phyloP scores from a whole-genome alignment of 2,888 invertebrate species.

The Cantharis flavilabris region DNA sequence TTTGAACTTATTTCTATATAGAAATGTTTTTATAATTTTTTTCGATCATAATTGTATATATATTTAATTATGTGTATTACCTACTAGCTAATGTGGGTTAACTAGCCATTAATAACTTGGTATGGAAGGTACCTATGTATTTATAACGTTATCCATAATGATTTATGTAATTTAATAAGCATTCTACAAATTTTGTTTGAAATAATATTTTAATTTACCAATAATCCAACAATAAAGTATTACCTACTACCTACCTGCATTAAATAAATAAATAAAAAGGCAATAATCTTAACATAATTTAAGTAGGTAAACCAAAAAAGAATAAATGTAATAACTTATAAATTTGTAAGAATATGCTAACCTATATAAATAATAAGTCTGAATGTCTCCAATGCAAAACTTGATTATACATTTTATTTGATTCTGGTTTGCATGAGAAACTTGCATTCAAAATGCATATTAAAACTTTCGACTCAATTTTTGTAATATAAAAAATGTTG shows the following conservation, averaged over 20 bases:
- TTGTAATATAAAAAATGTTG: not conserved
- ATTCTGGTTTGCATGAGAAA: not conserved
- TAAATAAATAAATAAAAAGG: slow-evolving; percentile 36
- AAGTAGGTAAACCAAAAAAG: slow-evolving; percentile 34
- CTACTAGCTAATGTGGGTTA: no score
- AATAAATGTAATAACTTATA: slow-evolving; percentile 30
- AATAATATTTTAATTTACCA: slow-evolving; percentile 2
- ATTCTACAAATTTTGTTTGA: not conserved
- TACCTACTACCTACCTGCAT: slow-evolving; percentile 10
- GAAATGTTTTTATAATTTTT: no score
- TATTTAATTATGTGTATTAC: no score
- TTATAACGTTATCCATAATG: not conserved
- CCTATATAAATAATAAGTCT: not conserved
- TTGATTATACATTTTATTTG: not conserved
- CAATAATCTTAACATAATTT: slow-evolving; percentile 41
- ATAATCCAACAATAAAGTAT: slow-evolving; percentile 1
- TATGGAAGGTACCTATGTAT: no score
- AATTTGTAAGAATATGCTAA: slow-evolving; percentile 29
- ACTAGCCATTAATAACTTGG: no score
- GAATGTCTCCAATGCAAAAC: not conserved
- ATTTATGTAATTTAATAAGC: not conserved
- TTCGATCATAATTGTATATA: no score
- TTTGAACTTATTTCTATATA: no score
- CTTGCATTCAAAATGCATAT: not conserved
- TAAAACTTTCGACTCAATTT: not conserved